Evolutionary conservation across 2,888 invertebrate species (phyloP).

Genomic region (Auanema freiburgensis): DNA sequence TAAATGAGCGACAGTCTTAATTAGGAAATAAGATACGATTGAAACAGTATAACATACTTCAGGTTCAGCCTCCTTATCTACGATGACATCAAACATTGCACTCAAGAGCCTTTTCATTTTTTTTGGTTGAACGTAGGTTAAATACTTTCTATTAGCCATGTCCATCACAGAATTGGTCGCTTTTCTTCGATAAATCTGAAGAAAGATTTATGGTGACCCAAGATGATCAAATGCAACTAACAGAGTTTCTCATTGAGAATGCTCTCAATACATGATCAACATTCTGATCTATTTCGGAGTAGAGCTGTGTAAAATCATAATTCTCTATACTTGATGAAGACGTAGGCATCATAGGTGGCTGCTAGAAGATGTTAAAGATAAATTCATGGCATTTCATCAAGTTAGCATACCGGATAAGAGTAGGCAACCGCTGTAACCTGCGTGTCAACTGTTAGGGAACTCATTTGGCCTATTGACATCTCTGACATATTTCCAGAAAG

Average conservation of each 20-base stretch:
- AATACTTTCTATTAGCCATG: not conserved
- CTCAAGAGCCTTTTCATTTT: not conserved
- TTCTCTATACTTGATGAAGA: slow-evolving; percentile 2
- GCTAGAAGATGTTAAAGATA: no score
- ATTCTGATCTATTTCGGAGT: not conserved
- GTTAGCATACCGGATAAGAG: not conserved
- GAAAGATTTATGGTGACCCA: not conserved
- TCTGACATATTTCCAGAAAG: not conserved
- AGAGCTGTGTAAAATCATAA: not conserved
- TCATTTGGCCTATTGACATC: slow-evolving; percentile 5
- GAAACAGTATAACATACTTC: not conserved
- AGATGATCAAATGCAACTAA: not conserved
- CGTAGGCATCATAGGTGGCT: not conserved
- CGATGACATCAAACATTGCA: slow-evolving; percentile 2
- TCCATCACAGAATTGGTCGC: not conserved
- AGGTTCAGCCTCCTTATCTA: not conserved
- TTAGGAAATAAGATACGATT: not conserved
- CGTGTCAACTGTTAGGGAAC: not conserved
- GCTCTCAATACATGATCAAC: not conserved
- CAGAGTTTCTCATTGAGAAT: not conserved
- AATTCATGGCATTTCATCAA: no score
- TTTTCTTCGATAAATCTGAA: slow-evolving; percentile 1
- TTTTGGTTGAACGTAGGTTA: not conserved
- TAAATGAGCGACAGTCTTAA: not conserved
- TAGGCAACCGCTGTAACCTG: not conserved